Evolutionary conservation across 2,888 invertebrate genomes (phyloP).

Genomic region (Drosophila limbata): DNA sequence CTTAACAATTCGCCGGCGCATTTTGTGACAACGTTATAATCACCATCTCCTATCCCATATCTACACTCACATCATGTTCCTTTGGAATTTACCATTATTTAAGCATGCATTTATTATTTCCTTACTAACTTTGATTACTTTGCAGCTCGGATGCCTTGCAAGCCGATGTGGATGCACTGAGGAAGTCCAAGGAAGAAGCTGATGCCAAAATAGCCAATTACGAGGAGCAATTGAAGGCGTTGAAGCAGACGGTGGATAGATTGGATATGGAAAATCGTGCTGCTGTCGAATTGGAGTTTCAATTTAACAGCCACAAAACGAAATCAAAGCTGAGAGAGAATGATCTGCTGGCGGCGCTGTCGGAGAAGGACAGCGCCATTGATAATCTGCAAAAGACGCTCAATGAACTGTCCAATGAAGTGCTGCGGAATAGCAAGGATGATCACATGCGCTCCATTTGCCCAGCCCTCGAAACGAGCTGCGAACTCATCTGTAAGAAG

Average conservation of each 20-base stretch:
- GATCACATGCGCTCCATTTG: slow-evolving; percentile 71
- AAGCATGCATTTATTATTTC: not conserved
- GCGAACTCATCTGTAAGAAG: slow-evolving; percentile 67
- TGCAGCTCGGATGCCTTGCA: slow-evolving; percentile 65
- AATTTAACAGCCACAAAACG: slow-evolving; percentile 86
- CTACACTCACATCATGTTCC: not conserved
- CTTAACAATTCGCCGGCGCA: not conserved
- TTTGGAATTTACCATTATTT: not conserved
- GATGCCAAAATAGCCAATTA: slow-evolving; percentile 86
- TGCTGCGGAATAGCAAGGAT: slow-evolving; percentile 72
- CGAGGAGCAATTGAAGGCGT: slow-evolving; percentile 82
- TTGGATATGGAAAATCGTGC: slow-evolving; percentile 81
- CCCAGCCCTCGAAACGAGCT: slow-evolving; percentile 45
- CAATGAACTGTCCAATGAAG: slow-evolving; percentile 57
- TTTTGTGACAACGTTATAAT: not conserved
- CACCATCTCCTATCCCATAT: not conserved
- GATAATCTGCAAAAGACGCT: slow-evolving; percentile 64
- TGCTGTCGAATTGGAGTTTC: slow-evolving; percentile 85
- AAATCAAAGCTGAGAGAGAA: slow-evolving; percentile 87
- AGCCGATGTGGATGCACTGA: slow-evolving; percentile 53
- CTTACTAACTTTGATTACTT: slow-evolving; percentile 17
- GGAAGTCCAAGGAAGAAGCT: slow-evolving; percentile 65
- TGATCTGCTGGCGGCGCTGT: slow-evolving; percentile 86
- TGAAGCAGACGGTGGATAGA: slow-evolving; percentile 64
- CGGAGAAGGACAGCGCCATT: slow-evolving; percentile 83